Percentiles rank a stretch among this genome's conserved stretches.
Conservation (phyloP, 2,888 invertebrate species). For the Philopedon plagiatum region DNA sequence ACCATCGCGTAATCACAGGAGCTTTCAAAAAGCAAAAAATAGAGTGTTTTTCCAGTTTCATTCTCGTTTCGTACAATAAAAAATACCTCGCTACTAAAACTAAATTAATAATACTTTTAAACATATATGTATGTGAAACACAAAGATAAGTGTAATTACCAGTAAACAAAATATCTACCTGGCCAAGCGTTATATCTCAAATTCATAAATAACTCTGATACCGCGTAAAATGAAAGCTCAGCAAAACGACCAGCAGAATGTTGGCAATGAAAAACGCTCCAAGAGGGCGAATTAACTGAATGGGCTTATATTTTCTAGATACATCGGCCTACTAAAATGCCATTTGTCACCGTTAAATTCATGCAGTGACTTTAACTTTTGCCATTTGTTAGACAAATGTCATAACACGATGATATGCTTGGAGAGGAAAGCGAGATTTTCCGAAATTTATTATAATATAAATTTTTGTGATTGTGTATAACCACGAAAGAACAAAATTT, state of each 20-base stretch:
- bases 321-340: constrained; percentile 21
- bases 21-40: no score
- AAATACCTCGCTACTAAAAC: no score
- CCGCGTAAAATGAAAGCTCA: constrained; percentile 11
- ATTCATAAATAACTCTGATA: constrained; percentile 13
- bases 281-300: constrained; percentile 24
- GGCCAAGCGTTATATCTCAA: constrained; percentile 3
- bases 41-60: no score
- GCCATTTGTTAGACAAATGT: constrained; percentile 37
- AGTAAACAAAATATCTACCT: constrained; percentile 2
- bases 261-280: constrained; percentile 9
- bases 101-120: no score
- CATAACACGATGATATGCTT: constrained; percentile 35
- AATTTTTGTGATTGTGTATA: constrained; percentile 17
- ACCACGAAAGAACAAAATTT: not conserved
- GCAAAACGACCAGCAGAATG: constrained; percentile 15
- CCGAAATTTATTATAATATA: constrained; percentile 28
- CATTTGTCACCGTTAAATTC: constrained; percentile 33
- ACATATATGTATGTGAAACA: no score
- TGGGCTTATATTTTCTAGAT: constrained; percentile 26
- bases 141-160: not conserved
- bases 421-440: constrained; percentile 22
- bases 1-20: no score
- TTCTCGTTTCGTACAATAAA: no score
- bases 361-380: constrained; percentile 37